Evolutionary conservation across 2,888 invertebrate species (phyloP), one percentile per base, ranked within the genome.

Genomic region (Drosophila suboccidentalis): DNA sequence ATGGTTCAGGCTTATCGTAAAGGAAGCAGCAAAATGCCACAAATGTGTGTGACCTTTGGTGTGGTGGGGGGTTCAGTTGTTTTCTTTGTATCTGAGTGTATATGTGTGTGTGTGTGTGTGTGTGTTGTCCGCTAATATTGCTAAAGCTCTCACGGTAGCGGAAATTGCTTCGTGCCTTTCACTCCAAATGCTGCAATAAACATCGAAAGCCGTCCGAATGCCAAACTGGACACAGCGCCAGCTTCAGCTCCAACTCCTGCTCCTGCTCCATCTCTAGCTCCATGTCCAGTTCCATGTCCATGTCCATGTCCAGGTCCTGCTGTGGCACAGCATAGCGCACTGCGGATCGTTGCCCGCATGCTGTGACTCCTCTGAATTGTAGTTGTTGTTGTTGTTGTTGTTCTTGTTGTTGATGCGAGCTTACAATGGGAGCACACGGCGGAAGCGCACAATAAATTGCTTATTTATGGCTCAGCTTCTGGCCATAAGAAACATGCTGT

Each of bases 371-470:
- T 55, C 22, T 38, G 38, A 29, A 53, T 64, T 68, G 59, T n/a
- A n/a, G n/a, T 17, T 65, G 47, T 26, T 41, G 34, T 34, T 44
- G 6, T 19, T 22, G 17, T 10, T 55, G 17, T 43, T 55, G 34
- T 8, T 44, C 47, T 32, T 51, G 75, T 11, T 43, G 41, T 26
- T 41, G 26, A 6, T 39, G 53, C 39, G 41, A 55, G 68, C 69
- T 70, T 70, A 79, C 88, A 82, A 75, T 87, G 77, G 86, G 68
- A 85, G 71, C 74, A 85, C 75, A 78, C 83, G 87, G 85, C 86
- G 89, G 88, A 89, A 90, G 87, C 84, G 80, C 74, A 87, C 87
- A 89, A 90, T 91, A 91, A 90, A 90, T 87, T 90, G 89, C 88
- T 90, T 91, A 91, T 90, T 90, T 90, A 90, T 90, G 85, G 87